These are phyloP conservation scores for Clupea harengus DNA, from an alignment of 2,113 vertebrate genomes.

Conservation along the genomic window DNA sequence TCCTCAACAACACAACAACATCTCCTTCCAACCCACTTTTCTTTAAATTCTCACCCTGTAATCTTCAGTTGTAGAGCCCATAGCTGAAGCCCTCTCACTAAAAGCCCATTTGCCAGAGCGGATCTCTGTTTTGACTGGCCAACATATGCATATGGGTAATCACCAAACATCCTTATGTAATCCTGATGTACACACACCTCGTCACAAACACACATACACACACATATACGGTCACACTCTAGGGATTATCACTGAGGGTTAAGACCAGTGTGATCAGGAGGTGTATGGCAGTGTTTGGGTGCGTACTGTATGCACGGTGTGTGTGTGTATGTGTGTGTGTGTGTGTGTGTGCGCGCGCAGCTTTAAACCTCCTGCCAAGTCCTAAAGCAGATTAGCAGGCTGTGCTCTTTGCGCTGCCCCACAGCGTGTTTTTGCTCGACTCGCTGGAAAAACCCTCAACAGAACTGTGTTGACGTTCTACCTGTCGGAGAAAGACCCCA, in stretches of 20 bases:
- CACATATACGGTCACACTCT: conserved; percentile 34
- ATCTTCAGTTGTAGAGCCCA: background rate
- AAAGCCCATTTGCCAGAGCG: background rate
- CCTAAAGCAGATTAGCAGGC: conserved; percentile 69
- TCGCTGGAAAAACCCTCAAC: background rate
- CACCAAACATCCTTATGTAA: conserved; percentile 21
- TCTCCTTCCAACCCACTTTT: background rate
- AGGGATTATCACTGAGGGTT: conserved; percentile 59
- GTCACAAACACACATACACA: background rate
- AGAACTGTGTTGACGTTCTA: background rate
- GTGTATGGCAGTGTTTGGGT: conserved; percentile 34
- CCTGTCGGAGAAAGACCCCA: background rate
- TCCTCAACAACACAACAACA: background rate
- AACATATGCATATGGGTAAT: background rate
- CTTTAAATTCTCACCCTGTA: background rate
- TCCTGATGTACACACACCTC: conserved; percentile 11
- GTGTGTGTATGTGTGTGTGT: background rate
- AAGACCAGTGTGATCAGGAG: conserved; percentile 45
- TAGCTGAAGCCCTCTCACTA: background rate
- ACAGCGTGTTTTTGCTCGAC: background rate
- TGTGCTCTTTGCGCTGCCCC: conserved; percentile 30
- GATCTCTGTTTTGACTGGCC: background rate
- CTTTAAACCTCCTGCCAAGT: conserved; percentile 63
- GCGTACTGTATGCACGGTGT: conserved; percentile 40
- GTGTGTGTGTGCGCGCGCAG: background rate